Conservation (phyloP, 2,797 vertebrate species). For the Epinephelus malabaricus region DNA sequence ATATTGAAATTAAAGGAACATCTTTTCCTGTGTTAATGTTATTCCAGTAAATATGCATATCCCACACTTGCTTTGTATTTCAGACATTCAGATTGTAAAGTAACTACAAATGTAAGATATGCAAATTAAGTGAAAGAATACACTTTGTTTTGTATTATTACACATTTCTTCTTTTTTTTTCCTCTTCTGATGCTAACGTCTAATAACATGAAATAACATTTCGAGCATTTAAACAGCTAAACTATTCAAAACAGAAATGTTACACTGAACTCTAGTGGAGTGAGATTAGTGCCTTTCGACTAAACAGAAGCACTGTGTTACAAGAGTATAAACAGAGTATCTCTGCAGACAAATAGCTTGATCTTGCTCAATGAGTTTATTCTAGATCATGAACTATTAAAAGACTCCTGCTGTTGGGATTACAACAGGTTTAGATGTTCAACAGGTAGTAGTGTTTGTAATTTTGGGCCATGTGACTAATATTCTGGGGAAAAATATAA, state of each 20-base stretch:
- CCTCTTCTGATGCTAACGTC: slow-evolving; percentile 17
- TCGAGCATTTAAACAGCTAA: slow-evolving; percentile 59
- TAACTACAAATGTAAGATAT: slow-evolving; percentile 10
- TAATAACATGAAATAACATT: slow-evolving; percentile 40
- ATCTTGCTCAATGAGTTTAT: slow-evolving; percentile 26
- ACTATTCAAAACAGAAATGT: slow-evolving; percentile 51
- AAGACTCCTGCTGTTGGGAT: slow-evolving; percentile 14
- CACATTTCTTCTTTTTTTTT: neutral
- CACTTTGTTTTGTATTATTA: slow-evolving; percentile 15
- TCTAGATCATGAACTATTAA: slow-evolving; percentile 31
- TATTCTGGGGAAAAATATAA: neutral
- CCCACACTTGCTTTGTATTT: slow-evolving; percentile 29
- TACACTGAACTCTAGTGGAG: slow-evolving; percentile 26
- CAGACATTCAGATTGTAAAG: slow-evolving; percentile 36
- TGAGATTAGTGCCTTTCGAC: slow-evolving; percentile 7
- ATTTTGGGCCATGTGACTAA: neutral
- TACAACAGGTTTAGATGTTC: slow-evolving; percentile 34
- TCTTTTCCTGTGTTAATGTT: slow-evolving; percentile 15
- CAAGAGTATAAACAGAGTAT: slow-evolving; percentile 20
- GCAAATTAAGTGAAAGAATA: slow-evolving; percentile 20
- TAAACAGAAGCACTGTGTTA: slow-evolving; percentile 36
- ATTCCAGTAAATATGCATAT: slow-evolving; percentile 41
- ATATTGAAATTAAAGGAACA: slow-evolving; percentile 15
- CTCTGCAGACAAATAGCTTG: slow-evolving; percentile 10
- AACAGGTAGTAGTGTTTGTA: slow-evolving; percentile 14